Base-by-base conservation (phyloP, 1,140 invertebrate species). In the Archivesica marissinica region DNA sequence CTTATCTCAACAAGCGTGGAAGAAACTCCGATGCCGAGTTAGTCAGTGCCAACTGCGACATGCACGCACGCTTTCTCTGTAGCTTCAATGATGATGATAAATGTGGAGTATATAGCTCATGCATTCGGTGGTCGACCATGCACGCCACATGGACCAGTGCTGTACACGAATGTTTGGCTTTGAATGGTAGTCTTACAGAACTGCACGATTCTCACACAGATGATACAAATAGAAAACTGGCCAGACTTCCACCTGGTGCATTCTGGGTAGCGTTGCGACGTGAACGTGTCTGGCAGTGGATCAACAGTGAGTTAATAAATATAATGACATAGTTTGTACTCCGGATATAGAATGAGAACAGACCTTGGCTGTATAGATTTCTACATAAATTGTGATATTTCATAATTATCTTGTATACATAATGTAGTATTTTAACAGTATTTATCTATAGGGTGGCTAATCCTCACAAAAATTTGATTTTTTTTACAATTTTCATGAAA, bases 221-320 rank as follows among this genome's bases (percentile, higher is more conserved):
- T 1, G 33, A 35, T 28, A 35, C 17, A 17, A 28, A 20, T 1
- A 4, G 25, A 20, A 33, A 38, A 33, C 23, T 81, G 6, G 17
- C 13, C n/a, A 56, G 23, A 39, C 68, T 83, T 20, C 66, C 80
- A 11, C 68, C 66, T 6, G 80, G 80, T 20, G 25, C 38, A 3
- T 83, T 72, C 38, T 83, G 80, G 80, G 30, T 83, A 2, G 80
- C 80, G 1, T 35, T 83, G 9, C 50, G 68, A n/a, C 30, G 80
- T n/a, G 38, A 44, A 4, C 38, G 41, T 17, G n/a, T 9, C 15
- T 83, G 80, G 80, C 35, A 47, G 33, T 83, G 80, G 80, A 52
- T 52, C 15, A 54, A 70, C 23, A 64, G 78, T 81, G 54, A 35
- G 78, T 17, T 15, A 28, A n/a, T 7, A 70, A 35, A 44, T 30